A percentile compares a stretch with the other conserved stretches of the same genome.
phyloP scores from a whole-genome alignment of 2,888 invertebrate species.

The Perizoma flavofasciatum region DNA sequence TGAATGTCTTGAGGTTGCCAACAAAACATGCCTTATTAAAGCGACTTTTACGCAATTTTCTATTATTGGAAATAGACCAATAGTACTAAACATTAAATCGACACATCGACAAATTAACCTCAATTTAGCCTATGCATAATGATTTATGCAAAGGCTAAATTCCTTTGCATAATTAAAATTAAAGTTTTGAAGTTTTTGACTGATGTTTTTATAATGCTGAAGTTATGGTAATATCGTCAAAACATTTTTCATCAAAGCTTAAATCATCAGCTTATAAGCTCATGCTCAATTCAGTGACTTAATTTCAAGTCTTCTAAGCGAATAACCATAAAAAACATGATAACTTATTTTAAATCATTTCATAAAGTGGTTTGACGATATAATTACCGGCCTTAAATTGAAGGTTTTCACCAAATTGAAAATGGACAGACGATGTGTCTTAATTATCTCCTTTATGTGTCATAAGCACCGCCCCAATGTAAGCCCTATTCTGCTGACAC shows the following conservation, averaged over 20 bases:
- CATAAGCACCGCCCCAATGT: no score
- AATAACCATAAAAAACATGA: not conserved
- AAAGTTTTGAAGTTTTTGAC: conserved; percentile 21
- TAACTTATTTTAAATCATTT: no score
- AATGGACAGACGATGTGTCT: not conserved
- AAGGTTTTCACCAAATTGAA: conserved; percentile 16
- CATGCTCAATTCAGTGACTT: not conserved
- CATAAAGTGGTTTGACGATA: conserved; percentile 22
- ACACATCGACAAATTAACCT: conserved; percentile 15
- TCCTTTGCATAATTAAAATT: no score
- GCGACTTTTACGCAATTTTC: conserved; percentile 18
- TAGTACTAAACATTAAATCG: conserved; percentile 7
- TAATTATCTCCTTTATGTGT: no score
- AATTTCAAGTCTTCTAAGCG: conserved; percentile 8
- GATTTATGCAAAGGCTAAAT: no score
- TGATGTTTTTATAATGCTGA: conserved; percentile 17
- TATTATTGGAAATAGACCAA: conserved; percentile 12
- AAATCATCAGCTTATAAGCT: conserved; percentile 2
- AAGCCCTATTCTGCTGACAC: no score
- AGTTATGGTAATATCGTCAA: conserved; percentile 22
- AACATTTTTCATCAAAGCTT: not conserved
- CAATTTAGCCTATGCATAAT: not conserved
- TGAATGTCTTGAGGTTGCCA: conserved; percentile 40
- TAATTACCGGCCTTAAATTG: conserved; percentile 26
- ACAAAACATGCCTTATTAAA: conserved; percentile 9